Evolutionary conservation across 2,888 invertebrate genomes (phyloP).

Genomic region (Agrochola litura): DNA sequence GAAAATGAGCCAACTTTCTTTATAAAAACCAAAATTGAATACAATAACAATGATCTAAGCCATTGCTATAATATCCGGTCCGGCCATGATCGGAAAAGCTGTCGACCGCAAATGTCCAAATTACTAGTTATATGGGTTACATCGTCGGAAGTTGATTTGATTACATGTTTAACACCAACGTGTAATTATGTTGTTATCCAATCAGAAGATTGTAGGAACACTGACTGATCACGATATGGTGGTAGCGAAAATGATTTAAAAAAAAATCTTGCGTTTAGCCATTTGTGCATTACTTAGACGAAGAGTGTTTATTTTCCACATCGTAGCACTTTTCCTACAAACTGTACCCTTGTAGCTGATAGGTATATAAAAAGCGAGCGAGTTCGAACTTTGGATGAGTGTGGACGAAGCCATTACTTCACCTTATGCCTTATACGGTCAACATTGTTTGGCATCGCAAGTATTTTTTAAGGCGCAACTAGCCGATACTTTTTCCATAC

Average conservation of each 20-base stretch:
- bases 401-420: too few species aligned
- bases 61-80: conserved; percentile 23
- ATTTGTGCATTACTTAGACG: too few species aligned
- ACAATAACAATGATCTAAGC: conserved; percentile 16
- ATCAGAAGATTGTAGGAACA: conserved; percentile 22
- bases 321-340: too few species aligned
- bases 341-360: too few species aligned
- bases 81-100: conserved; percentile 41
- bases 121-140: conserved; percentile 24
- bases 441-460: too few species aligned
- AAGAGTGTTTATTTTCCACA: too few species aligned
- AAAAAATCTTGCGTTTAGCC: not conserved
- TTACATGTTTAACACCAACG: conserved; percentile 10
- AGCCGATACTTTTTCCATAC: too few species aligned
- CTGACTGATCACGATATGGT: not conserved
- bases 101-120: conserved; percentile 42
- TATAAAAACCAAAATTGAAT: conserved; percentile 14
- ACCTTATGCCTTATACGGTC: too few species aligned
- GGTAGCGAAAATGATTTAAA: not conserved
- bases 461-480: too few species aligned
- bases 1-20: conserved; percentile 29
- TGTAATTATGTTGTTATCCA: conserved; percentile 23
- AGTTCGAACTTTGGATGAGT: too few species aligned
- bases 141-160: conserved; percentile 31
- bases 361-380: too few species aligned